These are phyloP conservation scores for Mesocricetus auratus DNA, from an alignment of 2,113 vertebrate species.

Conservation along the genomic window DNA sequence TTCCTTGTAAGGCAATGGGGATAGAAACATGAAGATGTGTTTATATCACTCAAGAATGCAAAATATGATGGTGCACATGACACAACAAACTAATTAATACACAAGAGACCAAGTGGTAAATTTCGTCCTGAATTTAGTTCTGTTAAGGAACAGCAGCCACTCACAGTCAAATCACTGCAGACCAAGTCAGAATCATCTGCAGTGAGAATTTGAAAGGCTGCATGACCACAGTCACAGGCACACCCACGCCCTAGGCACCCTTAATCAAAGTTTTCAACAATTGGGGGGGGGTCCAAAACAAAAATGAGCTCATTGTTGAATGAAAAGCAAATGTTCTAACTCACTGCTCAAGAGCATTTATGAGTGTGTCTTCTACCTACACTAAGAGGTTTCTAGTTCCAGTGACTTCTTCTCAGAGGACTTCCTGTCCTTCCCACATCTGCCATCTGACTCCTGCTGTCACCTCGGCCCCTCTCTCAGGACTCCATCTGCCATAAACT, in stretches of 20 bases:
- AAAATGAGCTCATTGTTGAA: neutral
- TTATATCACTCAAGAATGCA: neutral
- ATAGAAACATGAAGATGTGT: neutral
- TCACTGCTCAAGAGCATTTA: neutral
- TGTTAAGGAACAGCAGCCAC: neutral
- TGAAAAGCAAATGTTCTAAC: neutral
- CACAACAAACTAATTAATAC: no score
- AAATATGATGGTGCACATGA: neutral
- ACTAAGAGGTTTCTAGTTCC: neutral
- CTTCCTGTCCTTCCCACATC: neutral
- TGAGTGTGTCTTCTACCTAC: neutral
- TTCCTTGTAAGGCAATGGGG: neutral
- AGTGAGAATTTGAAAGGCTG: neutral
- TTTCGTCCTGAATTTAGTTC: neutral
- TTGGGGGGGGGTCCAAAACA: neutral
- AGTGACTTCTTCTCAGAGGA: accelerated
- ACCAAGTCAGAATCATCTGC: neutral
- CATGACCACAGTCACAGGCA: neutral
- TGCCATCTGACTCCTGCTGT: accelerated
- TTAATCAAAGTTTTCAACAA: neutral
- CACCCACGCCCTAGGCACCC: neutral
- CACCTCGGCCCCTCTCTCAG: neutral
- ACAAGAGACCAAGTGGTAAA: neutral
- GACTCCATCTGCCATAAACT: neutral
- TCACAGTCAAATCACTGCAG: neutral